Conservation (phyloP, 2,888 invertebrate species). For the Drosophila neotestacea region DNA sequence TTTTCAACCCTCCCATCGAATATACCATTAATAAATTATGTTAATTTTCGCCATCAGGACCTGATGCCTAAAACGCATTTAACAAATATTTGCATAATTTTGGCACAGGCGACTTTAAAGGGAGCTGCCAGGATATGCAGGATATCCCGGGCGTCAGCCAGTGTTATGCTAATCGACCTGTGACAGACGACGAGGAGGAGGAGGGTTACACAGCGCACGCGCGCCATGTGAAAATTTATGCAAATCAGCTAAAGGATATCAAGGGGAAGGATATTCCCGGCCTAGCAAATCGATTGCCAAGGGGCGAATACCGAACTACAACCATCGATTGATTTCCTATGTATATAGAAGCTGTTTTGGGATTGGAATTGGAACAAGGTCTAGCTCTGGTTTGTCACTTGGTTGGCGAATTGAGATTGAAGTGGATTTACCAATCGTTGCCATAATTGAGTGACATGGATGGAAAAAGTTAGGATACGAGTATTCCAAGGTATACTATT, state of each 20-base stretch:
- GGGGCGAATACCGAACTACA: slow-evolving; percentile 41
- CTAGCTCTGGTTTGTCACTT: slow-evolving; percentile 68
- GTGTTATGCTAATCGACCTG: slow-evolving; percentile 84
- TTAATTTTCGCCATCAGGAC: slow-evolving; percentile 61
- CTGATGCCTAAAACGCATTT: slow-evolving; percentile 68
- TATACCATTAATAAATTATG: slow-evolving; percentile 66
- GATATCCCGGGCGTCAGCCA: slow-evolving; percentile 42
- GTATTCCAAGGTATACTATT: slow-evolving; percentile 25
- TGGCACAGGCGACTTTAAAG: slow-evolving; percentile 69
- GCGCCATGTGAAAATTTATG: slow-evolving; percentile 69
- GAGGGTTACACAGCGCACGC: slow-evolving; percentile 60
- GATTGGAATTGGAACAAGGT: slow-evolving; percentile 6
- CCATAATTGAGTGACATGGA: slow-evolving; percentile 80
- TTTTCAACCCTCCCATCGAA: slow-evolving; percentile 42
- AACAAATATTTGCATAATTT: slow-evolving; percentile 77
- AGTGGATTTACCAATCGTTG: slow-evolving; percentile 78
- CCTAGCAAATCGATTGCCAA: slow-evolving; percentile 61
- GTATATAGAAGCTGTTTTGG: background rate
- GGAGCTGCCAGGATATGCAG: slow-evolving; percentile 26
- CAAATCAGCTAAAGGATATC: slow-evolving; percentile 61
- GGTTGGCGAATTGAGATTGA: slow-evolving; percentile 70
- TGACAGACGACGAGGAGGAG: slow-evolving; percentile 24
- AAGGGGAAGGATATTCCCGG: slow-evolving; percentile 36
- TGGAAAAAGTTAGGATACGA: slow-evolving; percentile 31
- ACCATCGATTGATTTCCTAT: slow-evolving; percentile 61